phyloP scores from a whole-genome alignment of 1,140 invertebrate genomes.

The Drosophila triauraria region DNA sequence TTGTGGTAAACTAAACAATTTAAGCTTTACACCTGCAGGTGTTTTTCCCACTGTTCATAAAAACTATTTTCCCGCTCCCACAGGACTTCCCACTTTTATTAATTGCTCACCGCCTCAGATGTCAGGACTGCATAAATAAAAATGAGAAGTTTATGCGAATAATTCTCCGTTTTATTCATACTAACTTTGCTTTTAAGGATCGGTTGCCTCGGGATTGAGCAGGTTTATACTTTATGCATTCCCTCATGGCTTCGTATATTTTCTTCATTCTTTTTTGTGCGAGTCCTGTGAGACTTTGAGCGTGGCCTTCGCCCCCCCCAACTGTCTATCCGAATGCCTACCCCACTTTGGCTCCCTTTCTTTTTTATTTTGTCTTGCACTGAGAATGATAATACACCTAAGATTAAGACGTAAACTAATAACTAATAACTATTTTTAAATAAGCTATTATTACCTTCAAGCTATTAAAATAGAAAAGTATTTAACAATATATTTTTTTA shows the following conservation, averaged over 20 bases:
- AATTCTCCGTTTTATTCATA: slow-evolving; percentile 54
- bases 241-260: slow-evolving; percentile 35
- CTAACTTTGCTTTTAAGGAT: slow-evolving; percentile 49
- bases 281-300: slow-evolving; percentile 37
- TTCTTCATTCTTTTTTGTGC: slow-evolving; percentile 27
- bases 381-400: background rate
- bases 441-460: too few relatives aligned
- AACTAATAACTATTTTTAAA: too few relatives aligned
- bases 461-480: too few relatives aligned
- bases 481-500: too few relatives aligned
- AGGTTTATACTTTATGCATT: slow-evolving; percentile 34
- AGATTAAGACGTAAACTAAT: too few relatives aligned
- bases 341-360: background rate
- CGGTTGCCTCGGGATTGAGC: slow-evolving; percentile 14
- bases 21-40: slow-evolving; percentile 14
- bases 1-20: background rate
- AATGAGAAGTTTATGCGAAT: slow-evolving; percentile 30
- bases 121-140: slow-evolving; percentile 17
- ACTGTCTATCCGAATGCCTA: slow-evolving; percentile 30
- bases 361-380: background rate
- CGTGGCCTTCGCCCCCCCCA: slow-evolving; percentile 32
- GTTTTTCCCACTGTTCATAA: slow-evolving; percentile 3
- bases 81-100: slow-evolving; percentile 16
- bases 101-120: slow-evolving; percentile 17
- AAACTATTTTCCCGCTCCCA: slow-evolving; percentile 37